Evolutionary conservation across 2,113 vertebrate species (phyloP).

Genomic region (Trachemys scripta): DNA sequence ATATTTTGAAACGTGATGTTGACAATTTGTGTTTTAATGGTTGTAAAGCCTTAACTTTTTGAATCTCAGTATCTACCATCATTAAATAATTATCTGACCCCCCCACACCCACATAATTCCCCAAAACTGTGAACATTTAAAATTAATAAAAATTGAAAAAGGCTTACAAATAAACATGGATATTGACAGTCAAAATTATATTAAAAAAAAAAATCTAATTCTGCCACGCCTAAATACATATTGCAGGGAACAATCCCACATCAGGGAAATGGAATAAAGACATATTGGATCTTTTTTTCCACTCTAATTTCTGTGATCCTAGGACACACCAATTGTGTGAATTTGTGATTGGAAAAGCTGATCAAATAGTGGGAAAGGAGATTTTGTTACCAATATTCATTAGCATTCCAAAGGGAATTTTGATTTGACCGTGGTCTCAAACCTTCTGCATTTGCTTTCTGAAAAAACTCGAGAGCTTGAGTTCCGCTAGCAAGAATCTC

Average conservation of each 20-base stretch:
- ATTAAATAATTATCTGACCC: not conserved
- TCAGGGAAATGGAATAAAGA: conserved; percentile 18
- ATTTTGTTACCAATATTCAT: conserved; percentile 57
- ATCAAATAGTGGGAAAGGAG: conserved; percentile 22
- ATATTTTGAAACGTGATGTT: not conserved
- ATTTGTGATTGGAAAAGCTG: conserved; percentile 33
- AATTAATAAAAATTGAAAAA: not conserved
- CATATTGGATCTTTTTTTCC: not conserved
- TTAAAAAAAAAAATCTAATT: not conserved
- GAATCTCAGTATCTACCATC: not conserved
- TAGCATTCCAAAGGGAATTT: conserved; percentile 58
- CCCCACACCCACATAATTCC: not conserved
- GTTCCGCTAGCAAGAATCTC: conserved; percentile 20
- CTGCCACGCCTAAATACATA: not conserved
- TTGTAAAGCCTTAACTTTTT: not conserved
- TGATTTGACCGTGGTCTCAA: conserved; percentile 21
- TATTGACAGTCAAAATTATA: not conserved
- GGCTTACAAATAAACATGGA: not conserved
- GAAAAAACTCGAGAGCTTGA: conserved; percentile 47
- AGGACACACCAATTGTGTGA: not conserved
- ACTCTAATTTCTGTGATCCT: conserved; percentile 40
- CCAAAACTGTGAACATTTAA: not conserved
- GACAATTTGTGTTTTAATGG: not conserved
- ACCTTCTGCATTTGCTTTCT: conserved; percentile 53
- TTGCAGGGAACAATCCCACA: not conserved